Evolutionary conservation across 92 coral and sea anemone species (phyloP), one percentile per base, ranked within the genome.

Genomic region (Muricea muricata): DNA sequence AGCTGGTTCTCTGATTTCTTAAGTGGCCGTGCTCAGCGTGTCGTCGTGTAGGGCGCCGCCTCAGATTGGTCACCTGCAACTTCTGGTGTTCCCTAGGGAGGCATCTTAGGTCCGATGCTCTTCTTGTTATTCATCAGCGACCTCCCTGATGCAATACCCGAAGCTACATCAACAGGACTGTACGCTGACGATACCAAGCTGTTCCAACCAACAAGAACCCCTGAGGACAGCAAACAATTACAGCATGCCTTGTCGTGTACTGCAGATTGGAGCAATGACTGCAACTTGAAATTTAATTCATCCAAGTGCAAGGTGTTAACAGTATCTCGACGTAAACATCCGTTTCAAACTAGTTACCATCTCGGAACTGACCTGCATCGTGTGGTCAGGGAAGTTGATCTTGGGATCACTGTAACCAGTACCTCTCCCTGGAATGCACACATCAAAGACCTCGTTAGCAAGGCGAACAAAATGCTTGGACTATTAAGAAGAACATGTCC

Each of bases 41-140:
- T 45, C 14, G 52, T 45, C 52, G 52, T 45, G 52, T 7, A 45
- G 52, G 52, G 52, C 52, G 52, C 52, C 9, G 67, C 21, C 24
- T 58, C 29, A n/a, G n/a, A n/a, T n/a, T n/a, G n/a, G n/a, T n/a
- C n/a, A n/a, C n/a, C n/a, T n/a, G n/a, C n/a, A n/a, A 25, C 21
- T 58, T 18, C 67, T 58, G 67, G 67, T 58, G 67, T 58, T 17
- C 67, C 67, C 21, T 24, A 58, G 67, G 67, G 52, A 45, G 14
- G 52, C 52, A 45, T 45, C 52, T 45, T 45, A 45, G 52, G 52
- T 45, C 52, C 52, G 52, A 45, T 45, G 52, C 52, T 45, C 14
- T 45, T 45, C 52, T 45, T 45, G 14, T 14, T 45, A 14, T 58
- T 58, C 21, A 58, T 58, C 67, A 58, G 20, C 67, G 67, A 58